phyloP scores from a whole-genome alignment of 2,888 invertebrate species.

The Dicycla oo region DNA sequence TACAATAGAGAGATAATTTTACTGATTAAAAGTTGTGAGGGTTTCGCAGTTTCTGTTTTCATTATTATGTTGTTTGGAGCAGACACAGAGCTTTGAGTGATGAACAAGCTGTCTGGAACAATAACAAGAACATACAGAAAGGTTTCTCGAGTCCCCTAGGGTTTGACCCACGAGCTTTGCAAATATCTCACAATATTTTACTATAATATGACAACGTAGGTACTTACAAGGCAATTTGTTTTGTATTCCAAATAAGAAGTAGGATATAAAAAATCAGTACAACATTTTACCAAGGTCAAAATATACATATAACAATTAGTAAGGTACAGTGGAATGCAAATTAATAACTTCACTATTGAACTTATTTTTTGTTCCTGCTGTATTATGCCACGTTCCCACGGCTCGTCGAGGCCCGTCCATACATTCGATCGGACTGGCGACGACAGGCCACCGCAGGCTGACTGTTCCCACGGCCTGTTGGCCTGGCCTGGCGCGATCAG shows the following conservation, averaged over 20 bases:
- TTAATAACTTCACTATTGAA: conserved; percentile 5
- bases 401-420: too few relatives aligned
- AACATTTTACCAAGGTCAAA: conserved; percentile 6
- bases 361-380: conserved; percentile 10
- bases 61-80: not conserved
- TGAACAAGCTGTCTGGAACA: too few relatives aligned
- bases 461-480: too few relatives aligned
- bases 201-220: not conserved
- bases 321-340: conserved; percentile 11
- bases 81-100: not conserved
- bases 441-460: too few relatives aligned
- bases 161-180: not conserved
- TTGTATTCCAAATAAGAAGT: not conserved
- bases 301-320: too few relatives aligned
- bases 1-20: too few relatives aligned
- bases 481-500: too few relatives aligned
- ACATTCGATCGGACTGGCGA: too few relatives aligned
- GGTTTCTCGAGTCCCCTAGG: too few relatives aligned
- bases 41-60: conserved; percentile 11
- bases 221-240: not conserved
- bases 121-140: fast-evolving
- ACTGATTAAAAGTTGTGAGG: conserved; percentile 8
- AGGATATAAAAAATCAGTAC: not conserved
- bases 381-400: too few relatives aligned
- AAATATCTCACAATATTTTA: not conserved